Percentiles rank a stretch among this genome's conserved stretches.
phyloP scores from a whole-genome alignment of 2,113 vertebrate genomes.

The Cephalophus harveyi region DNA sequence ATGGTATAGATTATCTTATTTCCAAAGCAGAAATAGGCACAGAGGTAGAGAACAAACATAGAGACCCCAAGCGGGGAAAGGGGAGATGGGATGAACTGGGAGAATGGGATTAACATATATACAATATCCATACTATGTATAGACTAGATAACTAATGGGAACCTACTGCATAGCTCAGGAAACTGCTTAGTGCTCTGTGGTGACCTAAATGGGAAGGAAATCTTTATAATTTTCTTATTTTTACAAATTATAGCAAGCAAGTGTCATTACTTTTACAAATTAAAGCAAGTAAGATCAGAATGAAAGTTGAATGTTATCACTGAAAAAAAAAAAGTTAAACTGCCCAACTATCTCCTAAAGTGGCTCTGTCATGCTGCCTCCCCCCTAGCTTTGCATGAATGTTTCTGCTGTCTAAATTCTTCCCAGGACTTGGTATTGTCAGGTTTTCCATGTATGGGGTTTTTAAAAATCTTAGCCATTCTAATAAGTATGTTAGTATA shows the following conservation, averaged over 20 bases:
- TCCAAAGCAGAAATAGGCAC: background rate
- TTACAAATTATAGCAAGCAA: background rate
- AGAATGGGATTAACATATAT: background rate
- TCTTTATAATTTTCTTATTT: background rate
- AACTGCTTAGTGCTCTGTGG: background rate
- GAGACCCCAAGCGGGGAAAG: background rate
- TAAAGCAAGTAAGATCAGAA: background rate
- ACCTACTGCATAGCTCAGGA: background rate
- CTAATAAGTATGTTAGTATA: background rate
- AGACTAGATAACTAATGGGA: background rate
- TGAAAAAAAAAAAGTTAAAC: background rate
- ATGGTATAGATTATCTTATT: background rate
- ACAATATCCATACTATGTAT: background rate
- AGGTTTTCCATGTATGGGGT: background rate
- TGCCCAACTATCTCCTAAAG: background rate
- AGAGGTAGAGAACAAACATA: background rate
- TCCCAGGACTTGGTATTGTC: too few species aligned
- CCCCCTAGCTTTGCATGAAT: accelerated
- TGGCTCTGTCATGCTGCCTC: accelerated
- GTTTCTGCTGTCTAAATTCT: accelerated
- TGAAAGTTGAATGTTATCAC: background rate
- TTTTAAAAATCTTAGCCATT: background rate
- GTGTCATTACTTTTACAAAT: background rate
- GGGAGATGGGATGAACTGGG: background rate
- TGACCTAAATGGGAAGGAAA: background rate